Evolutionary conservation across 2,113 vertebrate genomes (phyloP).

Genomic region (Syngnathus floridae): DNA sequence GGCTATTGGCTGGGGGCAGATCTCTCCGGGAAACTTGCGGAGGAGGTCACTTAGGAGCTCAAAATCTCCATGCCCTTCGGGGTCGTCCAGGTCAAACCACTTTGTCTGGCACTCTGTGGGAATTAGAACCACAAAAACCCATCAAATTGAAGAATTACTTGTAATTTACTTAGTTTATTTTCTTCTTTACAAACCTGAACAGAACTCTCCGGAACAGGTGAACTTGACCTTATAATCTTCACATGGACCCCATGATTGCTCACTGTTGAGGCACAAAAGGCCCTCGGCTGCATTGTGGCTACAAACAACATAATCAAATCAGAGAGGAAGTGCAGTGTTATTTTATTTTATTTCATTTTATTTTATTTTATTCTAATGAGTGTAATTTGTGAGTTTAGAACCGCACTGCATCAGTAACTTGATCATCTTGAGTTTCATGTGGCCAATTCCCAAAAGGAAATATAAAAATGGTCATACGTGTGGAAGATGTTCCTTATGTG

Average conservation of each 20-base stretch:
- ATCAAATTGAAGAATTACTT: not conserved
- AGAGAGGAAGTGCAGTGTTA: not conserved
- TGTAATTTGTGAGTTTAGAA: not conserved
- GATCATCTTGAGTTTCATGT: not conserved
- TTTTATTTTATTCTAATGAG: not conserved
- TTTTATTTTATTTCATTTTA: no score
- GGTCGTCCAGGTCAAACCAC: conserved; percentile 59
- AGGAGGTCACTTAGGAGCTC: conserved; percentile 47
- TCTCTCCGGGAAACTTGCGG: conserved; percentile 26
- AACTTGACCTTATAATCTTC: conserved; percentile 46
- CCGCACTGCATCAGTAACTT: not conserved
- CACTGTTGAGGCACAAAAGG: conserved; percentile 39
- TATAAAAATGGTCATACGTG: conserved; percentile 20
- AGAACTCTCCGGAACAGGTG: conserved; percentile 47
- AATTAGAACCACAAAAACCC: not conserved
- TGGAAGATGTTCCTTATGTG: conserved; percentile 33
- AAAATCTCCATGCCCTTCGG: conserved; percentile 47
- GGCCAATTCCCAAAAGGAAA: not conserved
- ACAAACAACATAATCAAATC: conserved; percentile 2
- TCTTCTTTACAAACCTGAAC: conserved; percentile 30
- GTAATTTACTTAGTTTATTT: not conserved
- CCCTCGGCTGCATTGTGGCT: conserved; percentile 36
- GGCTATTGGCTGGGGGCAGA: conserved; percentile 42
- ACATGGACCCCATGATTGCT: conserved; percentile 30
- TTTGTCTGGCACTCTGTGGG: conserved; percentile 44